These are phyloP conservation scores for Sciurus niger DNA, from an alignment of 2,113 vertebrate species.

Conservation along the genomic window DNA sequence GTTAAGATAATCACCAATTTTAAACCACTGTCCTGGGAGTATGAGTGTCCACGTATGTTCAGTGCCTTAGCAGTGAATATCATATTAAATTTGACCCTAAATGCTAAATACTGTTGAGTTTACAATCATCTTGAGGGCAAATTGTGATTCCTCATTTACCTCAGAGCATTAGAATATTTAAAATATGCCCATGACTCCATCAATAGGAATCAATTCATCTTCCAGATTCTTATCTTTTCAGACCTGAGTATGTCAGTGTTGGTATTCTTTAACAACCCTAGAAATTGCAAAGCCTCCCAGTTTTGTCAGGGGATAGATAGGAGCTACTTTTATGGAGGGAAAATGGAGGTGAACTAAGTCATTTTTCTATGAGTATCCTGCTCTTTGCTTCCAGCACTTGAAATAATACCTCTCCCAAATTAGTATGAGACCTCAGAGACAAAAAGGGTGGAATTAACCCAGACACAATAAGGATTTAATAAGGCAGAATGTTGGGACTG, in stretches of 20 bases:
- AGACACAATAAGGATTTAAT: background rate
- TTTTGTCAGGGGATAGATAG: background rate
- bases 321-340: background rate
- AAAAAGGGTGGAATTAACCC: background rate
- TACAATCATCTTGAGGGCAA: background rate
- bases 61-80: background rate
- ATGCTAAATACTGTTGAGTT: background rate
- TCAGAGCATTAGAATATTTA: background rate
- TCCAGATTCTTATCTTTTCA: background rate
- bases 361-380: background rate
- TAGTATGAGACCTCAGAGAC: constrained; percentile 35
- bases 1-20: background rate
- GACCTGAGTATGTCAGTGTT: background rate
- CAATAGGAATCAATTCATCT: background rate
- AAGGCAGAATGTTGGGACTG: background rate
- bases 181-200: background rate
- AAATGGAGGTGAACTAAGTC: background rate
- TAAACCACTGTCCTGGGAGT: background rate
- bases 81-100: background rate
- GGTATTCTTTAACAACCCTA: background rate
- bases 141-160: background rate
- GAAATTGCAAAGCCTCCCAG: background rate
- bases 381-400: constrained; percentile 34
- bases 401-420: constrained; percentile 1
- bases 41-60: background rate